Evolutionary conservation across 2,797 vertebrate genomes (phyloP).

Genomic region (Falco concolor): DNA sequence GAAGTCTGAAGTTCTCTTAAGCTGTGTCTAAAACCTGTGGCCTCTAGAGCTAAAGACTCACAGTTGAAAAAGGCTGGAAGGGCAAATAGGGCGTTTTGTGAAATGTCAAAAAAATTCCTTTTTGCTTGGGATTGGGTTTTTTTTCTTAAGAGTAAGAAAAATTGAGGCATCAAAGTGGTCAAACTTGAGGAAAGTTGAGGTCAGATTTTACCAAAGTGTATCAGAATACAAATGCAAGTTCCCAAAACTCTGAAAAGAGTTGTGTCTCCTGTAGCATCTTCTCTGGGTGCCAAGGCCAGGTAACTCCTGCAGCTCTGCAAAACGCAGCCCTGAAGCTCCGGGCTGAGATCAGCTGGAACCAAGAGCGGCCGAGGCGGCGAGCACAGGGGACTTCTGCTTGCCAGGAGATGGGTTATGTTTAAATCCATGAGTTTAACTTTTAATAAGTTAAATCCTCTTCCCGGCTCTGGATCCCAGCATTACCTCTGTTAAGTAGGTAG

Average conservation of each 20-base stretch:
- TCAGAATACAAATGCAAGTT: background rate
- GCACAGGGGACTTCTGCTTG: background rate
- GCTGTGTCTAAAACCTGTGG: background rate
- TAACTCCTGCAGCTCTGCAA: background rate
- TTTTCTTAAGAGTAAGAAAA: background rate
- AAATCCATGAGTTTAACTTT: background rate
- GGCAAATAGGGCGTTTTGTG: background rate
- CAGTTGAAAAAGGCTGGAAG: background rate
- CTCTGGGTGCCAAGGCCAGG: background rate
- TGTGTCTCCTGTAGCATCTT: rapidly evolving
- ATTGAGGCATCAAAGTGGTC: background rate
- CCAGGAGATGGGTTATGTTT: background rate
- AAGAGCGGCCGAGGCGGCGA: background rate
- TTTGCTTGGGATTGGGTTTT: background rate
- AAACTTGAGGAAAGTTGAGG: background rate
- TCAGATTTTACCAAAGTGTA: background rate
- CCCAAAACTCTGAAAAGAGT: background rate
- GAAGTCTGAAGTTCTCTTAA: background rate
- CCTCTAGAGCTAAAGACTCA: background rate
- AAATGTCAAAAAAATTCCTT: background rate
- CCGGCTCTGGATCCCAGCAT: background rate
- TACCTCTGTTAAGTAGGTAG: background rate
- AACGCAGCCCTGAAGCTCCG: background rate
- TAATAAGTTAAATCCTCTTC: background rate
- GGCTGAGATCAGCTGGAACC: background rate